A percentile compares a stretch with the other conserved stretches of the same genome.
These are phyloP conservation scores for Bombus sibiricus DNA, from an alignment of 1,140 invertebrate genomes.

Conservation along the genomic window DNA sequence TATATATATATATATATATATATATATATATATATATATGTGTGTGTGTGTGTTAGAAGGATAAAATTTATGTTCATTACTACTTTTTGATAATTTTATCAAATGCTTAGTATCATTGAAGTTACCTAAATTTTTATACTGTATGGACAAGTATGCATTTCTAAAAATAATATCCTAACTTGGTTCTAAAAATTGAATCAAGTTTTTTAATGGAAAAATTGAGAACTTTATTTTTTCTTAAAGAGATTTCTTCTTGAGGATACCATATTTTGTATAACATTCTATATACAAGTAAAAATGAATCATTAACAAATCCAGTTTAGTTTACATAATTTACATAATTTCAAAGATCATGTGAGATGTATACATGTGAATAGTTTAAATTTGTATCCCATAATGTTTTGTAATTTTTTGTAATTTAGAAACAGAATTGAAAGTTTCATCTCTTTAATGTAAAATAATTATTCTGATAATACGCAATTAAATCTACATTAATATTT, in stretches of 20 bases:
- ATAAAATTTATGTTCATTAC: not conserved
- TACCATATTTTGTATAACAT: not conserved
- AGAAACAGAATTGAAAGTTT: slow-evolving; percentile 5
- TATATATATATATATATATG: not conserved
- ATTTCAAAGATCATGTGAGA: not conserved
- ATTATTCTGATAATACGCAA: not conserved
- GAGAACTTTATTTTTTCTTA: not conserved
- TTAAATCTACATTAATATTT: slow-evolving; percentile 5
- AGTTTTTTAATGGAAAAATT: not conserved
- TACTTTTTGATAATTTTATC: not conserved
- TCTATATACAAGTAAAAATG: not conserved
- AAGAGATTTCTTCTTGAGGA: not conserved
- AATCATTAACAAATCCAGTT: not conserved
- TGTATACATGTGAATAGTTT: not conserved
- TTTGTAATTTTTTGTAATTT: not conserved
- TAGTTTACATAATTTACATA: not conserved
- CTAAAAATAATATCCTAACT: not conserved
- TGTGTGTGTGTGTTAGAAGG: not conserved
- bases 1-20: not conserved
- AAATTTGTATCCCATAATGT: not conserved
- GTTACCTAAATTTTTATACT: not conserved
- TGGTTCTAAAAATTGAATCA: not conserved
- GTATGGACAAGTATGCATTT: not conserved
- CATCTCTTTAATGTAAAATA: not conserved
- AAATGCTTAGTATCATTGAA: not conserved